Evolutionary conservation across 1,140 invertebrate genomes (phyloP), one percentile per base, ranked within the genome.

Genomic region (Leucophenga varia): DNA sequence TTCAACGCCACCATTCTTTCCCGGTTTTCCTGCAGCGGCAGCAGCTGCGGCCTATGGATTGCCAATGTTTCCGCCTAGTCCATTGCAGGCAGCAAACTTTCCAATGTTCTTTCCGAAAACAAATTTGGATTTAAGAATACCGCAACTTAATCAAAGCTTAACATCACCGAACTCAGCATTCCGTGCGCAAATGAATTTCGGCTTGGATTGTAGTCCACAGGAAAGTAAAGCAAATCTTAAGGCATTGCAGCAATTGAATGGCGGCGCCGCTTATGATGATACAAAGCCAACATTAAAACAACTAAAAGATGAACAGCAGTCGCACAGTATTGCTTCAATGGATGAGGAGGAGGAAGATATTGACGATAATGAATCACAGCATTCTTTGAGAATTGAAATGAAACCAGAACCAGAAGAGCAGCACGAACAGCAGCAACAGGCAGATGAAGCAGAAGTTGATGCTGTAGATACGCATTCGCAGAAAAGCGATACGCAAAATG

Each of bases 51-150:
- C 75, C 3, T 82, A 80, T 43, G 76, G 64, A 39, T n/a, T 74
- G 74, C 30, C 56, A 10, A 68, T 75, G n/a, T 72, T 75, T 20
- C 59, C 70, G 4, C 48, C 47, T 6, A 74, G 78, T 45, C 55
- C 67, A 2, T 50, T 72, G 19, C 54, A 57, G 25, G 73, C 76
- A 21, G 65, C 77, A 17, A 77, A 76, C 21, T 76, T 84, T 31
- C 80, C 81, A 2, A 79, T 88, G 19, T 81, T 84, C 6, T 85
- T 84, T 35, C 72, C 81, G 4, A 69, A 72, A 25, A 55, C 56
- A 7, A 55, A 56, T 31, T 30, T 75, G 53, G 68, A 55, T 28
- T 48, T 56, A 25, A 31, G 40, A 13, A 47, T 55, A 9, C 36
- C 47, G 20, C 19, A 42, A 36, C 17, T 39, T 13, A 7, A 14